These are phyloP conservation scores for Phalloptychus januarius DNA, from an alignment of 2,797 vertebrate genomes.

Conservation along the genomic window DNA sequence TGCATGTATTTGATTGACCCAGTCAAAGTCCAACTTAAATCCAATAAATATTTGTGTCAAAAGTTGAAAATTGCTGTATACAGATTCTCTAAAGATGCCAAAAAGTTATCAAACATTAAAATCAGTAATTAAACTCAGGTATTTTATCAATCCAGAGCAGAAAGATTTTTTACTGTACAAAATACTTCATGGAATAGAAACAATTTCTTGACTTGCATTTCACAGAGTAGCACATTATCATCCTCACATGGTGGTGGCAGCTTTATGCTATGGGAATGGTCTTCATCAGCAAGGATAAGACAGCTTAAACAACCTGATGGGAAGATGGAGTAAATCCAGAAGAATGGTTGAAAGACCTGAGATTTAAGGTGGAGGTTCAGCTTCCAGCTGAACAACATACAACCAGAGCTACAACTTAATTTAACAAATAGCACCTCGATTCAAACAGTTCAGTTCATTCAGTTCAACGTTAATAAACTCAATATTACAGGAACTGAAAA, in stretches of 20 bases:
- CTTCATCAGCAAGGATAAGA: not conserved
- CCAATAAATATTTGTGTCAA: not conserved
- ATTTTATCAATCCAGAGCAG: not conserved
- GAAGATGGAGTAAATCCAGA: not conserved
- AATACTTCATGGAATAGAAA: not conserved
- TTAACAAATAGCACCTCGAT: too few species aligned
- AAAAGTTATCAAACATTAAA: not conserved
- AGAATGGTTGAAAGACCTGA: not conserved
- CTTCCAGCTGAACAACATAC: not conserved
- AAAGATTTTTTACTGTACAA: not conserved
- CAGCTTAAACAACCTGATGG: not conserved
- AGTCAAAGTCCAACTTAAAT: not conserved
- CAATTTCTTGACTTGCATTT: not conserved
- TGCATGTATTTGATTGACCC: not conserved
- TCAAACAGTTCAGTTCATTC: too few species aligned
- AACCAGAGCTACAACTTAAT: not conserved
- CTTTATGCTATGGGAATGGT: not conserved
- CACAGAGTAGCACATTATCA: not conserved
- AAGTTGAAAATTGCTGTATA: not conserved
- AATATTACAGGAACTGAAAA: constrained; percentile 44
- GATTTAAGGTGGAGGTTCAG: not conserved
- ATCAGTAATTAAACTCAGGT: not conserved
- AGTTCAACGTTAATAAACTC: constrained; percentile 32
- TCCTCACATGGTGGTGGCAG: not conserved
- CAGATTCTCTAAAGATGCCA: not conserved